These are phyloP conservation scores for Pocillopora grandis DNA, from an alignment of 92 coral and sea anemone genomes.

Conservation along the genomic window DNA sequence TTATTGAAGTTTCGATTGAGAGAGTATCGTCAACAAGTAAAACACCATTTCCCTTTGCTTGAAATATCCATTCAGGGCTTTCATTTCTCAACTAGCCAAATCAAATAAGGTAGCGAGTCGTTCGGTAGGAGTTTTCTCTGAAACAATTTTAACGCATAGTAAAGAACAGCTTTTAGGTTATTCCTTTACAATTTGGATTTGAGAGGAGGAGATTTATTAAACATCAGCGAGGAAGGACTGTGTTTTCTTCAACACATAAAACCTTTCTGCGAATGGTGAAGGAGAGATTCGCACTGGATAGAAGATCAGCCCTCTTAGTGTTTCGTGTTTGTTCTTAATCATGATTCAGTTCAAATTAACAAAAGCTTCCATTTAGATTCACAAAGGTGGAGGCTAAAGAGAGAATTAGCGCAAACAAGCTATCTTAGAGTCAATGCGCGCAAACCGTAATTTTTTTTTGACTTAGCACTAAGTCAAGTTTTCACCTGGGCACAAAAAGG, in stretches of 20 bases:
- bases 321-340: slow-evolving; percentile 32
- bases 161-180: too few species aligned
- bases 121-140: too few species aligned
- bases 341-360: slow-evolving; percentile 22
- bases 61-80: neutral
- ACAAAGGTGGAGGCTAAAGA: slow-evolving; percentile 15
- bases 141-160: too few species aligned
- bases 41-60: neutral
- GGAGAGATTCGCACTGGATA: slow-evolving; percentile 8
- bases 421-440: slow-evolving; percentile 3
- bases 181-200: neutral
- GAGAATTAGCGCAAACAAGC: slow-evolving; percentile 27
- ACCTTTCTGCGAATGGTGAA: slow-evolving; percentile 16
- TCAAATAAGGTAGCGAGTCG: neutral
- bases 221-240: neutral
- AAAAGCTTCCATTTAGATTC: slow-evolving; percentile 23
- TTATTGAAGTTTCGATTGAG: neutral
- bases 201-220: neutral
- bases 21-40: neutral
- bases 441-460: neutral
- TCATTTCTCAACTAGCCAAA: neutral
- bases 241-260: slow-evolving; percentile 14
- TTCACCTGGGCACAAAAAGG: neutral
- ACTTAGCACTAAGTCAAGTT: neutral
- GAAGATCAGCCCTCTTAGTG: slow-evolving; percentile 27